phyloP scores from a whole-genome alignment of 2,888 invertebrate genomes.

The Baccha elongata region DNA sequence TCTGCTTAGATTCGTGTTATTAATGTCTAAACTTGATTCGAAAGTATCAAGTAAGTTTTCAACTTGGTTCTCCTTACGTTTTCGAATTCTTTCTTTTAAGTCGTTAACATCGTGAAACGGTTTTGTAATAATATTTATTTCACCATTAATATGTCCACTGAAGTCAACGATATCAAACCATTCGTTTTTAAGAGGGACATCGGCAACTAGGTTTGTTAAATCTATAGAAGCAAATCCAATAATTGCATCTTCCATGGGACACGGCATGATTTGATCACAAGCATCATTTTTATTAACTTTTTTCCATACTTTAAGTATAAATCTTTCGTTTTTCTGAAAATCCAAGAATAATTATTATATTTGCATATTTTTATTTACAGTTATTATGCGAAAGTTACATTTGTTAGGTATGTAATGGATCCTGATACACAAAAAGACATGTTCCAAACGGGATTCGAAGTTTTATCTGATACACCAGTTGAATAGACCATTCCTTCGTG shows the following conservation, averaged over 20 bases:
- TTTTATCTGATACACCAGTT: conserved; percentile 83
- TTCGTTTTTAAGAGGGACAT: conserved; percentile 84
- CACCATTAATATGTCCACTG: conserved; percentile 84
- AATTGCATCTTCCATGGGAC: conserved; percentile 84
- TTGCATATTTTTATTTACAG: neutral
- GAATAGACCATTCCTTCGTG: conserved; percentile 82
- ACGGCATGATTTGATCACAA: conserved; percentile 80
- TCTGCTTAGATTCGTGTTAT: conserved; percentile 81
- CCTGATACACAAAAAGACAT: conserved; percentile 83
- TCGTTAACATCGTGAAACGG: conserved; percentile 82
- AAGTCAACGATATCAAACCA: conserved; percentile 87
- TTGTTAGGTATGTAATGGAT: conserved; percentile 83
- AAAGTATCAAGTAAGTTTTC: conserved; percentile 79
- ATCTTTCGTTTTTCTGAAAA: conserved; percentile 84
- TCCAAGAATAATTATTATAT: conserved; percentile 3
- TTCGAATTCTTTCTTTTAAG: conserved; percentile 29
- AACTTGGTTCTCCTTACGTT: conserved; percentile 40
- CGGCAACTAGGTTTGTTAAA: conserved; percentile 83
- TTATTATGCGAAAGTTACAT: conserved; percentile 82
- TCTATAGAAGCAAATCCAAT: conserved; percentile 86
- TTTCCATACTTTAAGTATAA: conserved; percentile 86
- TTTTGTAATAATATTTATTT: conserved; percentile 85
- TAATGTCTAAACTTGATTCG: conserved; percentile 78
- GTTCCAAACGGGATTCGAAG: conserved; percentile 84
- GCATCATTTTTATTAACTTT: conserved; percentile 82